Evolutionary conservation across 2,113 vertebrate species (phyloP), one percentile per base, ranked within the genome.

Genomic region (Empidonax traillii): DNA sequence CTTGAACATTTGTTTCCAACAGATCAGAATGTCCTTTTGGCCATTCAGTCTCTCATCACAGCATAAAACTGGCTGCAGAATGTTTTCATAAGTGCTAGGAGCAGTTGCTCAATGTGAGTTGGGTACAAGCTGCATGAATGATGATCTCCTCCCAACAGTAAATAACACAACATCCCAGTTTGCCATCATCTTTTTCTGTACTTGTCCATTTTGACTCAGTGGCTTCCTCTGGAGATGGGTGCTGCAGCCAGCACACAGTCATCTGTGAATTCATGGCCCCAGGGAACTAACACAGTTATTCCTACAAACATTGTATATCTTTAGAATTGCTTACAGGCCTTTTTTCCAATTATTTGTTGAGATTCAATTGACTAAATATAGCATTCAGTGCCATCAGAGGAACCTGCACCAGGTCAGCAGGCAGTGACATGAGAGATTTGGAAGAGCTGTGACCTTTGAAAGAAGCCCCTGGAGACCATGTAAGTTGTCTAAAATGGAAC

Each of bases 401-500:
- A 68, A 28, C 9, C 4, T 31, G 14, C 15, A 58, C 14, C 59
- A 14, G 30, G 19, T 33, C 4, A 8, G 28, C 37, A 69, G 55
- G 59, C 67, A 74, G 49, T 41, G 67, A 46, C 59, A 62, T 1
- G 66, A 63, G 49, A 77, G 80, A 59, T 74, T 43, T 84, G 61
- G 30, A 90, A 86, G 68, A 75, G 47, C 76, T 1, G 0, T 31
- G 51, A 28, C 86, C 76, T 88, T 86, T 68, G 84, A 44, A 94
- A 86, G 51, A 84, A 93, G 59, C 18, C 43, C 31, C 33, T 1
- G 2, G 75, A 94, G 63, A 80, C 51, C 10, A 18, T 3, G 19
- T 33, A 77, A 5, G 43, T 71, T 93, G 63, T 79, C 79, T 80
- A 43, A 94, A 94, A 90, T 77, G 55, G 55, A 72, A 74, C 51